Conservation (phyloP, 2,113 vertebrate species). For the Oxyruncus cristatus region DNA sequence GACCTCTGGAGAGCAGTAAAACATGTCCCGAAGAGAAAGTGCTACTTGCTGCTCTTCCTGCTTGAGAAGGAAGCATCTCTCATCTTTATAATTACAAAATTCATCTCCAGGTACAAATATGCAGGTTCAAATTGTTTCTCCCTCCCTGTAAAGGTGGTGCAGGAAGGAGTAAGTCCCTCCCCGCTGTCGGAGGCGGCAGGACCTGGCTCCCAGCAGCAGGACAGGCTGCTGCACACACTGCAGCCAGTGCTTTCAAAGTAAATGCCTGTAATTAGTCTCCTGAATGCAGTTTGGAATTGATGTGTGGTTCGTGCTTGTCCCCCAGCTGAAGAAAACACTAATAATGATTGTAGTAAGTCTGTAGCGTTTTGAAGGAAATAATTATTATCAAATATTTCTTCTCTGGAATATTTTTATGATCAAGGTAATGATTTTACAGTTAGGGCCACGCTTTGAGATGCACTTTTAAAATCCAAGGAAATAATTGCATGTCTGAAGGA, state of each 20-base stretch:
- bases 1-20: accelerated
- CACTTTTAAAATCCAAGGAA: neutral
- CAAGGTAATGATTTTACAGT: constrained; percentile 12
- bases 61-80: neutral
- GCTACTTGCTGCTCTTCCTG: neutral
- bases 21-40: accelerated
- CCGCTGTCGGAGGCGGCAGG: neutral
- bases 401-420: neutral
- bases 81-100: neutral
- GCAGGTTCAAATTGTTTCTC: neutral
- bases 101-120: neutral
- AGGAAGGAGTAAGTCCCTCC: neutral
- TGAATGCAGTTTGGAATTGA: neutral
- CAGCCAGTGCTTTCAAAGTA: neutral
- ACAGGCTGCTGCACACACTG: neutral
- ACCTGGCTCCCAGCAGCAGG: neutral
- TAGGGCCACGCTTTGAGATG: neutral
- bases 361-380: neutral
- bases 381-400: neutral
- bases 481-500: neutral
- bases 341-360: neutral
- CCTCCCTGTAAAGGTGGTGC: neutral
- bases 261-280: neutral
- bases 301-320: neutral
- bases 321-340: neutral